Evolutionary conservation across 2,113 vertebrate species (phyloP).

Genomic region (Halcyon senegalensis): DNA sequence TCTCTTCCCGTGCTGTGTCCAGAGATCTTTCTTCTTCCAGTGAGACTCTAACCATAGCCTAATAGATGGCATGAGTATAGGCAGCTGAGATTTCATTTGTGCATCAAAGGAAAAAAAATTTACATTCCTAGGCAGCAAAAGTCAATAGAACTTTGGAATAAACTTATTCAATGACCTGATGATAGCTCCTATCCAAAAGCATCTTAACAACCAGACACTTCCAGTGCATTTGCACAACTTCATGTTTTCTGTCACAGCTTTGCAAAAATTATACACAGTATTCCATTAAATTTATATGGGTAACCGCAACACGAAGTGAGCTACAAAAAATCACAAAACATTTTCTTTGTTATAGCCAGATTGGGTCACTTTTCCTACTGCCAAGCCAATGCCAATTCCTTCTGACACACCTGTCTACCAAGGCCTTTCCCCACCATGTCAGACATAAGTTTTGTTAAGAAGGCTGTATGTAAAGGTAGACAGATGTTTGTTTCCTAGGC

Average conservation of each 20-base stretch:
- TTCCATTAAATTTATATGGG: background rate
- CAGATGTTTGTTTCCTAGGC: background rate
- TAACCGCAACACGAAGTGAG: background rate
- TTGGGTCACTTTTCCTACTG: background rate
- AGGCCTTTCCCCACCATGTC: background rate
- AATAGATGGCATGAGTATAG: background rate
- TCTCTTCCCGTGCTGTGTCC: background rate
- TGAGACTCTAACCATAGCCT: background rate
- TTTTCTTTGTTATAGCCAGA: background rate
- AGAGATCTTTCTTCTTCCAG: background rate
- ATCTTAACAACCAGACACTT: background rate
- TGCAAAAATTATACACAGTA: background rate
- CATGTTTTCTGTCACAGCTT: background rate
- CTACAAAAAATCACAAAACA: background rate
- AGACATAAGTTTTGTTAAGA: background rate
- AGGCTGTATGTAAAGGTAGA: background rate
- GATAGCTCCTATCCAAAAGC: background rate
- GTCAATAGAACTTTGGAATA: background rate
- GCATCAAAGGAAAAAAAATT: background rate
- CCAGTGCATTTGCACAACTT: fast-evolving
- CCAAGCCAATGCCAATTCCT: background rate
- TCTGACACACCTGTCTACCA: background rate
- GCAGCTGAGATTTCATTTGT: background rate
- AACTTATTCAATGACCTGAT: background rate
- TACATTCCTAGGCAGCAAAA: background rate